Evolutionary conservation across 1,140 invertebrate species (phyloP).

Genomic region (Manduca sexta): DNA sequence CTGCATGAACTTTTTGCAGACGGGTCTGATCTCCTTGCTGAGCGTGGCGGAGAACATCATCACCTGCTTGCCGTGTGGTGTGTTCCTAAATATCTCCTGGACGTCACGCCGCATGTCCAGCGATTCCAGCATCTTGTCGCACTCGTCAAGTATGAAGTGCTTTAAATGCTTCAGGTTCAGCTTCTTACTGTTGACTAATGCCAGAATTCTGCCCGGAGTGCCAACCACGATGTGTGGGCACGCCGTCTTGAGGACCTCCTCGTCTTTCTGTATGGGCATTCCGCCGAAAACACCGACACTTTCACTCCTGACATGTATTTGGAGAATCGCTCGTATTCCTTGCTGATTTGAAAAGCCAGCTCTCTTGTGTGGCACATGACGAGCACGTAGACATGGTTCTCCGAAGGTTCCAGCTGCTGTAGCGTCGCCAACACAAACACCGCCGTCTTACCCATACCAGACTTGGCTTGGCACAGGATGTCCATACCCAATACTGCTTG

Average conservation of each 20-base stretch:
- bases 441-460: slow-evolving; percentile 99
- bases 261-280: slow-evolving; percentile 96
- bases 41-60: slow-evolving; percentile 99
- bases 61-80: slow-evolving; percentile 99
- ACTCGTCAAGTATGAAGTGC: slow-evolving; percentile 98
- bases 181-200: slow-evolving; percentile 92
- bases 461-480: slow-evolving; percentile 99
- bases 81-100: slow-evolving; percentile 99
- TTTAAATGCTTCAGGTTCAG: slow-evolving; percentile 95
- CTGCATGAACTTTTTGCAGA: slow-evolving; percentile 99
- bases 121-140: slow-evolving; percentile 98
- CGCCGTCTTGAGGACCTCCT: slow-evolving; percentile 94
- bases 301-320: slow-evolving; percentile 97
- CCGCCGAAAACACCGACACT: slow-evolving; percentile 98
- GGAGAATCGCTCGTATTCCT: slow-evolving; percentile 98
- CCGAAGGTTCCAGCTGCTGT: slow-evolving; percentile 96
- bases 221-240: slow-evolving; percentile 99
- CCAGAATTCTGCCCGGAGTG: slow-evolving; percentile 96
- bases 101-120: slow-evolving; percentile 99
- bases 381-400: slow-evolving; percentile 96
- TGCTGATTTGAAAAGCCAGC: slow-evolving; percentile 98
- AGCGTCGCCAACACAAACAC: slow-evolving; percentile 99
- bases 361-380: slow-evolving; percentile 99
- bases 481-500: slow-evolving; percentile 99
- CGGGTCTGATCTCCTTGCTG: slow-evolving; percentile 98